phyloP scores from a whole-genome alignment of 2,113 vertebrate genomes.

The Pavo muticus region DNA sequence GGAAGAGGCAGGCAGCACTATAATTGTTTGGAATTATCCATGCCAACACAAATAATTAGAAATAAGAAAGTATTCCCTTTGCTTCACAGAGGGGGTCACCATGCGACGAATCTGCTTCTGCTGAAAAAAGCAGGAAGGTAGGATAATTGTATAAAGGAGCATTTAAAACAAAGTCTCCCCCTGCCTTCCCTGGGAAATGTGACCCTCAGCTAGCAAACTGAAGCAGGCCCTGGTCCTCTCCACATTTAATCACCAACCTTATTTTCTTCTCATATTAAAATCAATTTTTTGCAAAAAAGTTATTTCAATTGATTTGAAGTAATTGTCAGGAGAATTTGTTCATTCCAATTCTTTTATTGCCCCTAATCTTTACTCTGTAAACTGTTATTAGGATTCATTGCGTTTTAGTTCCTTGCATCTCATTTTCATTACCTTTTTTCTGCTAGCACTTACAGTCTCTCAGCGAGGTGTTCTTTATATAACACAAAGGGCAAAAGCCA shows the following conservation, averaged over 20 bases:
- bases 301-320: constrained; percentile 2
- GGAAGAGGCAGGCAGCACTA: background rate
- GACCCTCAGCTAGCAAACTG: background rate
- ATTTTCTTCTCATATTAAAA: background rate
- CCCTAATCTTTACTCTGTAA: background rate
- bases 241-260: background rate
- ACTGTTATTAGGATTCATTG: background rate
- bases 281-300: background rate
- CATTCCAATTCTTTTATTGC: background rate
- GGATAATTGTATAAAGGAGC: background rate
- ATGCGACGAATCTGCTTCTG: background rate
- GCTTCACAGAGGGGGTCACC: background rate
- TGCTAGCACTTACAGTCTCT: background rate
- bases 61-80: background rate
- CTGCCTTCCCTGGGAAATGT: background rate
- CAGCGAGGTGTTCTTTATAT: background rate
- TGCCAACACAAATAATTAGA: background rate
- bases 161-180: background rate
- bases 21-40: background rate
- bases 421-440: background rate
- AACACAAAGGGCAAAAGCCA: constrained; percentile 9
- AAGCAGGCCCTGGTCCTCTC: background rate
- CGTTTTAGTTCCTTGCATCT: background rate
- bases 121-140: background rate
- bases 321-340: background rate